phyloP scores from a whole-genome alignment of 2,113 vertebrate species.

The Narcine bancroftii region DNA sequence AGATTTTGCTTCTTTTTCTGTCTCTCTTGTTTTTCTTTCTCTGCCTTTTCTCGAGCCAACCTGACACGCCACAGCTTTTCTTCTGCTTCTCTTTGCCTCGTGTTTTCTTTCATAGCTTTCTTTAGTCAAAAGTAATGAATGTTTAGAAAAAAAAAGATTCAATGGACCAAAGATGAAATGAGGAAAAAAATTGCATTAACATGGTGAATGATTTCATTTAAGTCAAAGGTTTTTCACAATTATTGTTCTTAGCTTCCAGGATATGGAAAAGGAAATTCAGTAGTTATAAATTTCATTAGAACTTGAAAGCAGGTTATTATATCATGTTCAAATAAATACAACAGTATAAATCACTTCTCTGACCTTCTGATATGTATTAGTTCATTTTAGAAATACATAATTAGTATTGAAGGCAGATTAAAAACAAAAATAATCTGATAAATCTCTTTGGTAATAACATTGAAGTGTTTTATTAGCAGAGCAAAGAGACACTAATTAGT shows the following conservation, averaged over 20 bases:
- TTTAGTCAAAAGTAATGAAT: slow-evolving; percentile 48
- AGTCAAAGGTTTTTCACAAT: neutral
- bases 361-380: neutral
- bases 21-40: slow-evolving; percentile 79
- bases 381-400: neutral
- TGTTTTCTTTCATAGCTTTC: slow-evolving; percentile 89
- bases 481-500: slow-evolving; percentile 52
- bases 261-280: neutral
- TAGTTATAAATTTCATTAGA: neutral
- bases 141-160: slow-evolving; percentile 6
- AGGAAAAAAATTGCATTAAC: neutral
- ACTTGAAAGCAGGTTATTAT: neutral
- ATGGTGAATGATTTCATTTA: neutral
- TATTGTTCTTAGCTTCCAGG: neutral
- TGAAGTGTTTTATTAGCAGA: slow-evolving; percentile 45
- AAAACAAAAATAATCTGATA: slow-evolving; percentile 50
- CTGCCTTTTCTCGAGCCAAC: slow-evolving; percentile 83
- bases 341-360: neutral
- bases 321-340: neutral
- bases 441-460: slow-evolving; percentile 45
- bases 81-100: slow-evolving; percentile 70
- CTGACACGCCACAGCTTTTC: slow-evolving; percentile 81
- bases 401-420: slow-evolving; percentile 38
- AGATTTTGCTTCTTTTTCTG: slow-evolving; percentile 85
- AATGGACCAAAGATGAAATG: neutral